phyloP scores from a whole-genome alignment of 37 sponge, comb jelly and placozoan species.

The Agelas oroides region DNA sequence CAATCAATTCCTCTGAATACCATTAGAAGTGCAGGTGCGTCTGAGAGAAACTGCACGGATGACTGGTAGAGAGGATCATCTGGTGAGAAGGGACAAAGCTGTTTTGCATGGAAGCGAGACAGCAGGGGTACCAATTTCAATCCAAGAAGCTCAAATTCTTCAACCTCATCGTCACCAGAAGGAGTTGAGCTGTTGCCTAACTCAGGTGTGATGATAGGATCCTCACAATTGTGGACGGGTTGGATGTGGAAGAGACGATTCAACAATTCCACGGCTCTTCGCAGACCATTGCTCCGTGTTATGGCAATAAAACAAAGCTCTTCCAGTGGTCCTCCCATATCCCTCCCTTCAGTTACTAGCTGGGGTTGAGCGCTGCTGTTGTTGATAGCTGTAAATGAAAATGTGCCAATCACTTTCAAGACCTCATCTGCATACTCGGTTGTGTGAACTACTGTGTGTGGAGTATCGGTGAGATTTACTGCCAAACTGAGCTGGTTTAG shows the following conservation, averaged over 20 bases:
- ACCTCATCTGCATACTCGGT: constrained; percentile 11
- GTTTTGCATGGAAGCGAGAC: constrained; percentile 71
- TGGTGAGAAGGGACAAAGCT: constrained; percentile 32
- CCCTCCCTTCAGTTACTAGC: background rate
- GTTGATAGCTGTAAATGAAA: background rate
- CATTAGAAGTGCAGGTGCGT: constrained; percentile 33
- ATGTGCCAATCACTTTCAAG: constrained; percentile 41
- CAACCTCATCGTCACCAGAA: background rate
- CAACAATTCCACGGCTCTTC: background rate
- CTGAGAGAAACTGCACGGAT: constrained; percentile 51
- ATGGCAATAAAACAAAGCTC: constrained; percentile 62
- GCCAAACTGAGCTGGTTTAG: background rate
- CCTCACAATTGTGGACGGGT: background rate
- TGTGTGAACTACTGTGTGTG: constrained; percentile 10
- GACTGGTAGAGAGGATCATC: constrained; percentile 7
- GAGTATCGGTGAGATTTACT: background rate
- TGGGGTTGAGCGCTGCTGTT: background rate
- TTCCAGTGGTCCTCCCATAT: constrained; percentile 3
- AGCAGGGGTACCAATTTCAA: constrained; percentile 60
- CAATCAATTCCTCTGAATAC: constrained; percentile 49
- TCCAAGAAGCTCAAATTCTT: constrained; percentile 67
- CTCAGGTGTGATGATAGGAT: background rate
- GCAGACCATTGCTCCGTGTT: constrained; percentile 1
- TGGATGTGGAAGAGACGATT: background rate
- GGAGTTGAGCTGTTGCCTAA: background rate